Percentiles rank a stretch among this genome's conserved stretches.
Evolutionary conservation across 2,888 invertebrate genomes (phyloP).

Genomic region (Protonemura montana): DNA sequence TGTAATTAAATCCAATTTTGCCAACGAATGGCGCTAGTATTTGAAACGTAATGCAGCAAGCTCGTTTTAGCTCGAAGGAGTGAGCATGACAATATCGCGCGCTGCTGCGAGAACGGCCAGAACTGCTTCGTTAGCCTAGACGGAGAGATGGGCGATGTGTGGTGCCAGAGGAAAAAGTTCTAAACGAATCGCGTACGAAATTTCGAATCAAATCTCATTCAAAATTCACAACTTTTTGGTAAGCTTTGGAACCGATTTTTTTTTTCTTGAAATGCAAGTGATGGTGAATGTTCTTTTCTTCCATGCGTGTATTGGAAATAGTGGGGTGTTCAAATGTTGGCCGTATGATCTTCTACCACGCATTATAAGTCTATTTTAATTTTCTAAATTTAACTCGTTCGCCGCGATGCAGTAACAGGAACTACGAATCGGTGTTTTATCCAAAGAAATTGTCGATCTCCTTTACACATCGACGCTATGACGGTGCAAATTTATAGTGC

Average conservation of each 20-base stretch:
- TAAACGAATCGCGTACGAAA: constrained; percentile 49
- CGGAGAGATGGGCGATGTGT: constrained; percentile 49
- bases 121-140: background rate
- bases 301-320: background rate
- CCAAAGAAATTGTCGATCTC: background rate
- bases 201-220: constrained; percentile 30
- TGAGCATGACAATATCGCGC: background rate
- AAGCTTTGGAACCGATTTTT: background rate
- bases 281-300: background rate
- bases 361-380: constrained; percentile 38
- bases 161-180: constrained; percentile 48
- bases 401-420: constrained; percentile 35
- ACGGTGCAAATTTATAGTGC: too few relatives aligned
- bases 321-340: background rate
- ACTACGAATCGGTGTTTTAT: constrained; percentile 30
- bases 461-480: background rate
- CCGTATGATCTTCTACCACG: constrained; percentile 30
- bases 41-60: background rate
- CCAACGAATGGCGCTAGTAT: background rate
- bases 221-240: constrained; percentile 20
- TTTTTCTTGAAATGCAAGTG: background rate
- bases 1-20: too few relatives aligned
- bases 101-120: background rate
- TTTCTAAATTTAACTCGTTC: constrained; percentile 41
- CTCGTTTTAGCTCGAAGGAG: background rate